A percentile compares a stretch with the other conserved stretches of the same genome.
Evolutionary conservation across 2,113 vertebrate species (phyloP).

Genomic region (Erinaceus europaeus): DNA sequence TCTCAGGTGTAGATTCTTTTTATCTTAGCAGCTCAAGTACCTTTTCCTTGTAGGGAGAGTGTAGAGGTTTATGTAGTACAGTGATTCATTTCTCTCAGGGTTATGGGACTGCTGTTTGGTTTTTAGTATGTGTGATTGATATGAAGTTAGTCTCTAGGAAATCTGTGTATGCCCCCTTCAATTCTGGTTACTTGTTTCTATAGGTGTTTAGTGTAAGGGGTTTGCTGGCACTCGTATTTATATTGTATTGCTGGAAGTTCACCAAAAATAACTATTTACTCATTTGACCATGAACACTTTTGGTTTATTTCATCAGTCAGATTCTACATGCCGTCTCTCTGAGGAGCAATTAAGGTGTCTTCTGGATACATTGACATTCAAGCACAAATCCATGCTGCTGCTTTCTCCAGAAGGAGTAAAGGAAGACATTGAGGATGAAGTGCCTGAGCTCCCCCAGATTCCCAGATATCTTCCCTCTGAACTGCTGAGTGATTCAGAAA

Average conservation of each 20-base stretch:
- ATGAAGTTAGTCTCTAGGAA: neutral
- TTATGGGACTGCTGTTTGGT: neutral
- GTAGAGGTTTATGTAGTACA: neutral
- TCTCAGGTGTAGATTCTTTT: neutral
- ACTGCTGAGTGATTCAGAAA: slow-evolving; percentile 66
- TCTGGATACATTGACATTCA: slow-evolving; percentile 79
- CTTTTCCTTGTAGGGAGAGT: neutral
- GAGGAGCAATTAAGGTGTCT: slow-evolving; percentile 81
- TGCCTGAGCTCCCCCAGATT: slow-evolving; percentile 55
- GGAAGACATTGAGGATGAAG: slow-evolving; percentile 49
- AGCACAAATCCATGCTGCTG: slow-evolving; percentile 67
- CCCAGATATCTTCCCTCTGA: slow-evolving; percentile 69
- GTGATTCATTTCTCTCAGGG: neutral
- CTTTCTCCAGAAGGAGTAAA: slow-evolving; percentile 53
- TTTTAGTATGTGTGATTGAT: neutral
- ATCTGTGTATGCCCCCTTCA: neutral
- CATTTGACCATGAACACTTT: slow-evolving; percentile 59
- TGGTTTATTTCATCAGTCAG: slow-evolving; percentile 73
- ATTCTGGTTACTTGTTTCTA: neutral
- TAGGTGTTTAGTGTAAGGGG: neutral
- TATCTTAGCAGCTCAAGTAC: neutral
- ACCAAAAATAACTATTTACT: neutral
- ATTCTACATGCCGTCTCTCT: slow-evolving; percentile 74
- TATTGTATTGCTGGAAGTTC: neutral
- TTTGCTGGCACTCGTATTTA: slow-evolving; percentile 9